These are phyloP conservation scores for Chrysomallon squamiferum DNA, from an alignment of 1,140 invertebrate species.

Conservation along the genomic window DNA sequence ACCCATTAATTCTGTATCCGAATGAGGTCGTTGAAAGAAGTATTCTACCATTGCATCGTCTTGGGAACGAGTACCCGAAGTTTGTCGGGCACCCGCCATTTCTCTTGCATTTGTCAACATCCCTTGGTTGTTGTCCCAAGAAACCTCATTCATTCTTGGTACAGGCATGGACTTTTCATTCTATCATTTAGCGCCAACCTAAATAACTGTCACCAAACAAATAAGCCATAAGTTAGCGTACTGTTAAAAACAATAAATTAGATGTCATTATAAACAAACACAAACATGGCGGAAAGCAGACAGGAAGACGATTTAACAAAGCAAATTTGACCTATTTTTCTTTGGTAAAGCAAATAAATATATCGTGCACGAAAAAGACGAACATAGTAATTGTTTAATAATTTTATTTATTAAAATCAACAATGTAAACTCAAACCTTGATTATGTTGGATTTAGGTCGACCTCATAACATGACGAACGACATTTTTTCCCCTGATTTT, in stretches of 20 bases:
- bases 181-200: slow-evolving; percentile 37
- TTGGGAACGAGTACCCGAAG: slow-evolving; percentile 65
- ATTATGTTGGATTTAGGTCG: slow-evolving; percentile 46
- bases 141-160: slow-evolving; percentile 54
- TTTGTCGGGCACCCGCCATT: slow-evolving; percentile 42
- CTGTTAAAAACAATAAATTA: slow-evolving; percentile 5
- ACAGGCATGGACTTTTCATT: slow-evolving; percentile 51
- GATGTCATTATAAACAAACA: slow-evolving; percentile 17
- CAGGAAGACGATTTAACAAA: slow-evolving; percentile 20
- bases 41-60: slow-evolving; percentile 88
- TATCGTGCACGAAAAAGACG: background rate
- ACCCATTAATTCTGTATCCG: slow-evolving; percentile 75
- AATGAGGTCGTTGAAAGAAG: slow-evolving; percentile 81
- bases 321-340: background rate
- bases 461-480: slow-evolving; percentile 17
- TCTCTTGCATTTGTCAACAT: slow-evolving; percentile 50
- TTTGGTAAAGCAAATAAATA: background rate
- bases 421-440: slow-evolving; percentile 33
- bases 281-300: slow-evolving; percentile 41
- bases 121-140: slow-evolving; percentile 51
- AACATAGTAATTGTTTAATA: slow-evolving; percentile 2
- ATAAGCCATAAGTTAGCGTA: slow-evolving; percentile 6
- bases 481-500: slow-evolving; percentile 33
- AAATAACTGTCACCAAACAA: slow-evolving; percentile 21
- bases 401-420: background rate